phyloP scores from a whole-genome alignment of 2,113 vertebrate species.

The Ovis canadensis region DNA sequence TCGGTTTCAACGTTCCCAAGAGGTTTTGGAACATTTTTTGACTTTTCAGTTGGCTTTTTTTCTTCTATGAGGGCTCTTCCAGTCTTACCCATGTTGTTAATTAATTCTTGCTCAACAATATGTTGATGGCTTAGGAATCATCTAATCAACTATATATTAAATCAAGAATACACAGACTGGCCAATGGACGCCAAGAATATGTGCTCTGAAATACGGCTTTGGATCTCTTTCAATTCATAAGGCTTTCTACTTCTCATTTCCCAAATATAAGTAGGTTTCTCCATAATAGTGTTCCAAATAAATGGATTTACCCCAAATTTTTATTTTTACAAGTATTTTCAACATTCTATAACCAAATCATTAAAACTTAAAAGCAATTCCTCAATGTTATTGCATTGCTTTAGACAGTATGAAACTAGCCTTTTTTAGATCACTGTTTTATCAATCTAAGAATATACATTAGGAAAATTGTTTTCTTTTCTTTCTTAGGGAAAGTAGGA shows the following conservation, averaged over 20 bases:
- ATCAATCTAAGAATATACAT: not conserved
- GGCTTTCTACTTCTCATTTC: not conserved
- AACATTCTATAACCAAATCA: not conserved
- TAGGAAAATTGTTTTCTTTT: not conserved
- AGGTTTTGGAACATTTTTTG: not conserved
- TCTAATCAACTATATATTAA: not conserved
- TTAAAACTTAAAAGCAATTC: not conserved
- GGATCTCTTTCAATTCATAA: not conserved
- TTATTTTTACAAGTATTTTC: conserved; percentile 14
- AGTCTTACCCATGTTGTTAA: not conserved
- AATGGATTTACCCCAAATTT: not conserved
- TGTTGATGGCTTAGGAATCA: not conserved
- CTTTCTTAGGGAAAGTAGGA: not conserved
- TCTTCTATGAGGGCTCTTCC: not conserved
- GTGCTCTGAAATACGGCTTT: not conserved
- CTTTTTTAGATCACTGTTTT: not conserved
- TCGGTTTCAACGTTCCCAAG: not conserved
- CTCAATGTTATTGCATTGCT: not conserved
- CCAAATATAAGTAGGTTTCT: not conserved
- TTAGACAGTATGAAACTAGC: not conserved
- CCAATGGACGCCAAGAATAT: not conserved
- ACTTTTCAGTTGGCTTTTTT: not conserved
- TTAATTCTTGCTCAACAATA: not conserved
- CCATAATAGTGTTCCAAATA: not conserved
- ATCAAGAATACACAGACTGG: not conserved